These are phyloP conservation scores for Silurus glanis DNA, from an alignment of 2,113 vertebrate species.

Conservation along the genomic window DNA sequence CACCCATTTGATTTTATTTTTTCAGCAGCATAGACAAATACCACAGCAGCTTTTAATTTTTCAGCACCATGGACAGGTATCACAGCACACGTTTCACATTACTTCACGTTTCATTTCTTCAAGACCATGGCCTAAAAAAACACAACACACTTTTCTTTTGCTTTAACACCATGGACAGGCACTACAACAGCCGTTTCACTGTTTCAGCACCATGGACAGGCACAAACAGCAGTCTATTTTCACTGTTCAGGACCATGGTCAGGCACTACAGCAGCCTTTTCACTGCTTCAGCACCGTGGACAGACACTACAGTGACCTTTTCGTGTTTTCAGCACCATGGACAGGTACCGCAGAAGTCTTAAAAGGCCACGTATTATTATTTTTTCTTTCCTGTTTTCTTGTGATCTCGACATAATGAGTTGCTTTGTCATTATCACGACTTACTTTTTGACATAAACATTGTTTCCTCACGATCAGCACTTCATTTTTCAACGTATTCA, in stretches of 20 bases:
- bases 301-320: not conserved
- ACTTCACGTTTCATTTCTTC: not conserved
- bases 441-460: too few relatives aligned
- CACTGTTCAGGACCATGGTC: not conserved
- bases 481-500: too few relatives aligned
- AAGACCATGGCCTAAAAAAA: not conserved
- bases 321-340: not conserved
- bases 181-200: not conserved
- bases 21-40: not conserved
- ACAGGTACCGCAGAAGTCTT: not conserved
- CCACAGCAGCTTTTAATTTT: rapidly evolving
- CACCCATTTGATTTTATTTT: too few relatives aligned
- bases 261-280: not conserved
- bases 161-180: not conserved
- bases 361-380: too few relatives aligned
- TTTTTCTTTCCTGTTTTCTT: too few relatives aligned
- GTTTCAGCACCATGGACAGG: not conserved
- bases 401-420: too few relatives aligned
- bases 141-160: rapidly evolving
- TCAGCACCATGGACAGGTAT: not conserved
- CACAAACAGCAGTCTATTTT: not conserved
- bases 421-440: too few relatives aligned
- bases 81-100: rapidly evolving
- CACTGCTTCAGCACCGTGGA: not conserved
- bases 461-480: too few relatives aligned